Evolutionary conservation across 2,113 vertebrate genomes (phyloP), one percentile per base, ranked within the genome.

Genomic region (Myanophis thanlyinensis): DNA sequence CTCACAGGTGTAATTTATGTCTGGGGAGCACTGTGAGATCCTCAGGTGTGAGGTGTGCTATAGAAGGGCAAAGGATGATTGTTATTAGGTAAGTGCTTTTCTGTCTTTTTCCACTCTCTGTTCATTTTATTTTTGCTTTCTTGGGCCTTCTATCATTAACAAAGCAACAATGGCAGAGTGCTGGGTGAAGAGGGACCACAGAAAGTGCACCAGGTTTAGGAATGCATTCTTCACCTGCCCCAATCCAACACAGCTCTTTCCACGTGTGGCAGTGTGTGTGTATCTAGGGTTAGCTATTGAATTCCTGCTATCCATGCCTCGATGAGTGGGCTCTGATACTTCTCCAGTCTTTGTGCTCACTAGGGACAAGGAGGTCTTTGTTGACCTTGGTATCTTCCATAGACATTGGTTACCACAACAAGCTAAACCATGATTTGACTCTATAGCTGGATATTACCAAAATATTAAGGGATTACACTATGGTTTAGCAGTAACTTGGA

Each of bases 1-100:
- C 93, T 85, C 87, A 91, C 87, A 91, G 93, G 90, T 46, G 73
- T 93, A 88, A 93, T 91, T 91, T 93, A 91, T 85, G 89, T 89
- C 90, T 91, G 86, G 89, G 92, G 85, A 91, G 67, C 67, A 44
- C 52, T 93, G 93, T 89, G 87, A 93, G 90, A 93, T 93, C 90
- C 93, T 93, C 86, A 88, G 49, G 92, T 89, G 88, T 35, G 95
- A 93, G 87, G 0, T 30, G 0, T 30, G 89, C n/a, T 87, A 93
- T 92, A 87, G 90, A 49, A 62, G 89, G 89, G 92, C 85, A 91
- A 93, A 91, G 89, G 86, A 89, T 93, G 52, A 91, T 89, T 23
- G 62, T 91, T 91, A 93, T 85, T 93, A 89, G 62, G n/a, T 23
- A 91, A 88, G 62, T 91, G 59, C 35, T 91, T 91, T 85, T 85